Percentiles rank a stretch among this genome's conserved stretches.
Evolutionary conservation across 2,113 vertebrate genomes (phyloP).

Genomic region (Porphyrio hochstetteri): DNA sequence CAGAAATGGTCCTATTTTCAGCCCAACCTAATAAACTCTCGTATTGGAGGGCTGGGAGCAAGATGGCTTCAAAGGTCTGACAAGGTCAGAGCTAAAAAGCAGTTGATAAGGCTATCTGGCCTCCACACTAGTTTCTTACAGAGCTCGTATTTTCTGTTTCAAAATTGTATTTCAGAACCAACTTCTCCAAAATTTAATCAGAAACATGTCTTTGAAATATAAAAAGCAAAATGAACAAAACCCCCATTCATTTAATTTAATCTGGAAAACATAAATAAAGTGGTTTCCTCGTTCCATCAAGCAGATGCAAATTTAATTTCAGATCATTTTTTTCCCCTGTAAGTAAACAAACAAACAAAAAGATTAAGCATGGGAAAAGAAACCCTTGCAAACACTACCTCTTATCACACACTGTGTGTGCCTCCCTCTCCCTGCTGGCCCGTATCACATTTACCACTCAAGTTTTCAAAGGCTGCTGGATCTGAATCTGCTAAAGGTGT

Average conservation of each 20-base stretch:
- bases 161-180: not conserved
- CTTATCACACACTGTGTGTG: not conserved
- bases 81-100: not conserved
- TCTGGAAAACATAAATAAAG: constrained; percentile 14
- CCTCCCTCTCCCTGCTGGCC: not conserved
- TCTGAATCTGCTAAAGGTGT: not conserved
- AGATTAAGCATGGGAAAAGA: not conserved
- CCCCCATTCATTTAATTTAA: not conserved
- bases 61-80: not conserved
- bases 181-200: not conserved
- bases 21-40: not conserved
- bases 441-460: not conserved
- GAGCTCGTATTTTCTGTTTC: not conserved
- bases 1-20: not conserved
- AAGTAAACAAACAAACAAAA: constrained; percentile 12
- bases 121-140: not conserved
- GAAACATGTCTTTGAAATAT: not conserved
- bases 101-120: not conserved
- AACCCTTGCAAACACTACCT: not conserved
- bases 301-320: constrained; percentile 27
- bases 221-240: constrained; percentile 11
- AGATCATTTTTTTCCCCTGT: not conserved
- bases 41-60: not conserved
- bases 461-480: not conserved
- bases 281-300: not conserved